These are phyloP conservation scores for Eriosoma lanigerum DNA, from an alignment of 1,140 invertebrate genomes.

Conservation along the genomic window DNA sequence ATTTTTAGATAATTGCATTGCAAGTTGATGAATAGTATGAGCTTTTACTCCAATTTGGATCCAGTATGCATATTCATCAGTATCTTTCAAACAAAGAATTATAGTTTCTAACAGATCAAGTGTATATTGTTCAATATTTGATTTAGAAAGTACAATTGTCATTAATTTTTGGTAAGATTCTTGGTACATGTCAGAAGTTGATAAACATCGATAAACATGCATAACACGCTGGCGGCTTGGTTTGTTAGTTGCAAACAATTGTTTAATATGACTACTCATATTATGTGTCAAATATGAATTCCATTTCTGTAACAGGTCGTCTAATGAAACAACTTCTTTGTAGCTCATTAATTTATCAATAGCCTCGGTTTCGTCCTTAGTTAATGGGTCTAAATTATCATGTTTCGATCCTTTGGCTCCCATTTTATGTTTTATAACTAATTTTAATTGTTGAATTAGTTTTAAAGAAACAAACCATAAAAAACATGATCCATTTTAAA, in stretches of 20 bases:
- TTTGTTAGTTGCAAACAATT: constrained; percentile 20
- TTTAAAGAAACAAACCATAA: no score
- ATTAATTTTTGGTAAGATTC: constrained; percentile 26
- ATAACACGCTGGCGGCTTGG: neutral
- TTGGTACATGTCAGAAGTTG: constrained; percentile 3
- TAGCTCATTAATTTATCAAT: constrained; percentile 24
- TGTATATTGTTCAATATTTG: constrained; percentile 30
- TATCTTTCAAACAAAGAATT: constrained; percentile 30
- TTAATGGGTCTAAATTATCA: neutral
- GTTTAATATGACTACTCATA: constrained; percentile 30
- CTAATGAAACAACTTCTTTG: constrained; percentile 9
- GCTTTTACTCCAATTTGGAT: constrained; percentile 3
- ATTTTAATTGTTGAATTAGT: no score
- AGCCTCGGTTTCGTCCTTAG: constrained; percentile 9
- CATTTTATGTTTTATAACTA: no score
- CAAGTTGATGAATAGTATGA: neutral
- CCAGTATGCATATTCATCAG: constrained; percentile 24
- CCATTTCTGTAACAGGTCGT: constrained; percentile 9
- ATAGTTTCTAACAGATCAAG: constrained; percentile 31
- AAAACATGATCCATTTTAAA: no score
- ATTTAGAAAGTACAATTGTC: neutral
- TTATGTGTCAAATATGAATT: constrained; percentile 19
- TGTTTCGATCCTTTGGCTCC: constrained; percentile 24
- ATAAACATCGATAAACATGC: constrained; percentile 26
- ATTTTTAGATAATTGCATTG: neutral